Evolutionary conservation across 2,888 invertebrate species (phyloP).

Genomic region (Meteorus colon): DNA sequence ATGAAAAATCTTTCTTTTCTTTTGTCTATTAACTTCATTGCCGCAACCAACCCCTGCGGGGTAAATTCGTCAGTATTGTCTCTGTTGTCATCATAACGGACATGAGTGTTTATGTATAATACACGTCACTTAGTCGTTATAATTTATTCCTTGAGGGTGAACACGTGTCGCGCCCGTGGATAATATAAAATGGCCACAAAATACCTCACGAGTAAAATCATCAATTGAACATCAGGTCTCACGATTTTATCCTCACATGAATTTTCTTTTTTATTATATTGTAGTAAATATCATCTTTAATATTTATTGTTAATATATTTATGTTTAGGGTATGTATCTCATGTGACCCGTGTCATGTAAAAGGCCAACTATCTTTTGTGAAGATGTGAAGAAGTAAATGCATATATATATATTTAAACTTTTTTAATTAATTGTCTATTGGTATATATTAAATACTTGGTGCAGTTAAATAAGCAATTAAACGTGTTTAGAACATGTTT

Average conservation of each 20-base stretch:
- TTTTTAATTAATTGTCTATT: slow-evolving; percentile 26
- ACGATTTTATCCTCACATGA: slow-evolving; percentile 15
- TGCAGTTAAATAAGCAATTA: slow-evolving; percentile 12
- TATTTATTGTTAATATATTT: not conserved
- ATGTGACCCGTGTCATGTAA: slow-evolving; percentile 1
- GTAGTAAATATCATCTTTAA: not conserved
- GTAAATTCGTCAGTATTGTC: slow-evolving; percentile 31
- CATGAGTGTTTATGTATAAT: not conserved
- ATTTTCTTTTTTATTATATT: not conserved
- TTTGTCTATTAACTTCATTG: not conserved
- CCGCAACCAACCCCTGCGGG: slow-evolving; percentile 14
- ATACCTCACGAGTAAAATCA: slow-evolving; percentile 7
- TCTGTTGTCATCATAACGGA: slow-evolving; percentile 8
- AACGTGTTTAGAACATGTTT: slow-evolving; percentile 1
- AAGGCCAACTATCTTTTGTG: slow-evolving; percentile 23
- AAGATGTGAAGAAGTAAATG: not conserved
- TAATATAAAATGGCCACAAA: slow-evolving; percentile 46
- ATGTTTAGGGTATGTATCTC: not conserved
- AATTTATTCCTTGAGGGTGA: slow-evolving; percentile 16
- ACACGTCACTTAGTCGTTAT: slow-evolving; percentile 14
- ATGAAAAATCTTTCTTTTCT: not conserved
- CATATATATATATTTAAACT: not conserved
- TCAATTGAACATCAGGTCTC: slow-evolving; percentile 16
- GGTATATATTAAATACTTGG: not conserved
- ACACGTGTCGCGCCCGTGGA: slow-evolving; percentile 45